Evolutionary conservation across 2,888 invertebrate genomes (phyloP).

Genomic region (Polia nebulosa): DNA sequence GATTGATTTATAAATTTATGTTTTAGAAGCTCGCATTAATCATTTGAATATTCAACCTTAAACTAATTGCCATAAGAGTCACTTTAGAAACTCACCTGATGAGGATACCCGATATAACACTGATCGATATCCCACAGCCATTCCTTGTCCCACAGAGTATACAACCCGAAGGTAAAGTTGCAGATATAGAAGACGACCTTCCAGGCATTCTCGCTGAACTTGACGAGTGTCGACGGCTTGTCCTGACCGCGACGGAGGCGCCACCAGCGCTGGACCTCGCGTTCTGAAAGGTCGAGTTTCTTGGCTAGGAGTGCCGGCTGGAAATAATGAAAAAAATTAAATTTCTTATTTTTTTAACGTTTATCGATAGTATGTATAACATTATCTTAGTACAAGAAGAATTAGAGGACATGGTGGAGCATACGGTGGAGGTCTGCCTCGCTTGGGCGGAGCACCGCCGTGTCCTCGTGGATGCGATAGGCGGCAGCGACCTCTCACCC

Average conservation of each 20-base stretch:
- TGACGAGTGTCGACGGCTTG: conserved; percentile 97
- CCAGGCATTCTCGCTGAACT: conserved; percentile 98
- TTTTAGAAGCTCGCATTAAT: no score
- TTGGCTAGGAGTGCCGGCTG: conserved; percentile 94
- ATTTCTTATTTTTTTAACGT: no score
- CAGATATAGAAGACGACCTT: conserved; percentile 96
- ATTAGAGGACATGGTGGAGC: no score
- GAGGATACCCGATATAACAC: conserved; percentile 96
- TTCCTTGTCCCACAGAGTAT: conserved; percentile 97
- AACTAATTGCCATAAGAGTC: neutral
- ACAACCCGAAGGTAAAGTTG: conserved; percentile 96
- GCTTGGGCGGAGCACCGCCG: no score
- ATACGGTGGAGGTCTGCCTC: no score
- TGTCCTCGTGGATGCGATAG: no score
- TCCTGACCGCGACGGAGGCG: conserved; percentile 96
- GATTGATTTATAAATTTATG: neutral
- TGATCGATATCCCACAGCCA: conserved; percentile 98
- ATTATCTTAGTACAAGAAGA: no score
- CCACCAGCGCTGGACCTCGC: conserved; percentile 98
- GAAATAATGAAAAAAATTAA: neutral
- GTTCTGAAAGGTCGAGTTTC: conserved; percentile 95
- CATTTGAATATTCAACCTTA: conserved; percentile 13
- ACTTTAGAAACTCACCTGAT: conserved; percentile 91
- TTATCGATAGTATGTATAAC: no score
- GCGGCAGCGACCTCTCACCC: no score